These are phyloP conservation scores for Drosophila triauraria DNA, from an alignment of 1,140 invertebrate species.

Conservation along the genomic window DNA sequence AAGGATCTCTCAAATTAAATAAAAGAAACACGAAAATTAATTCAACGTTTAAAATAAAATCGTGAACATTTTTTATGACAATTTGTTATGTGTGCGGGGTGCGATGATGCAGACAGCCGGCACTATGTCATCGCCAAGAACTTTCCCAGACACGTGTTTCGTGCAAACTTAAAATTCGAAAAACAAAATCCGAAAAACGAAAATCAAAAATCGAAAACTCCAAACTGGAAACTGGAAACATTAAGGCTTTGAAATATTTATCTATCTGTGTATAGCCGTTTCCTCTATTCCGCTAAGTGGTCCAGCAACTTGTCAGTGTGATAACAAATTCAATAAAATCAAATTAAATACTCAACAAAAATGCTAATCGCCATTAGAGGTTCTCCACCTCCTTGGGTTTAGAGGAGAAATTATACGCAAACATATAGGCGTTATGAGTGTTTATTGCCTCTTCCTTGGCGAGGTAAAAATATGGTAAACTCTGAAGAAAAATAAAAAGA, in stretches of 20 bases:
- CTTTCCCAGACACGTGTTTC: slow-evolving; percentile 44
- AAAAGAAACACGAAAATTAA: slow-evolving; percentile 61
- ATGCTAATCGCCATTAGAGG: slow-evolving; percentile 67
- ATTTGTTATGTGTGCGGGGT: slow-evolving; percentile 21
- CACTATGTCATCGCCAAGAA: slow-evolving; percentile 58
- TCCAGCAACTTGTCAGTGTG: slow-evolving; percentile 76
- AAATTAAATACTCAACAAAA: slow-evolving; percentile 82
- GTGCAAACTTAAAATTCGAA: slow-evolving; percentile 2
- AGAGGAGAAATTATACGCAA: slow-evolving; percentile 19
- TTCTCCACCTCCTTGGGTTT: slow-evolving; percentile 2
- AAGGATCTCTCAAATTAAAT: slow-evolving; percentile 51
- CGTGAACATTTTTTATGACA: slow-evolving; percentile 58
- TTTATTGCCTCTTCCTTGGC: slow-evolving; percentile 22
- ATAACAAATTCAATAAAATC: slow-evolving; percentile 81
- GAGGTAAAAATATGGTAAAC: slow-evolving; percentile 31
- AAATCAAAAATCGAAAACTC: slow-evolving; percentile 23
- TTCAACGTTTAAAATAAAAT: slow-evolving; percentile 70
- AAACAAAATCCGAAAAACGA: background rate
- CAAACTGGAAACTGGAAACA: slow-evolving; percentile 60
- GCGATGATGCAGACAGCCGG: slow-evolving; percentile 62
- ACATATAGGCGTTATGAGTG: slow-evolving; percentile 5
- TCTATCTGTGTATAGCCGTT: slow-evolving; percentile 31
- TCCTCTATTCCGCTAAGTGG: slow-evolving; percentile 69
- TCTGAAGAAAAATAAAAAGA: slow-evolving; percentile 10
- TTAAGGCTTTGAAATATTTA: slow-evolving; percentile 49